Evolutionary conservation across 1,140 invertebrate species (phyloP).

Genomic region (Cotesia glomerata): DNA sequence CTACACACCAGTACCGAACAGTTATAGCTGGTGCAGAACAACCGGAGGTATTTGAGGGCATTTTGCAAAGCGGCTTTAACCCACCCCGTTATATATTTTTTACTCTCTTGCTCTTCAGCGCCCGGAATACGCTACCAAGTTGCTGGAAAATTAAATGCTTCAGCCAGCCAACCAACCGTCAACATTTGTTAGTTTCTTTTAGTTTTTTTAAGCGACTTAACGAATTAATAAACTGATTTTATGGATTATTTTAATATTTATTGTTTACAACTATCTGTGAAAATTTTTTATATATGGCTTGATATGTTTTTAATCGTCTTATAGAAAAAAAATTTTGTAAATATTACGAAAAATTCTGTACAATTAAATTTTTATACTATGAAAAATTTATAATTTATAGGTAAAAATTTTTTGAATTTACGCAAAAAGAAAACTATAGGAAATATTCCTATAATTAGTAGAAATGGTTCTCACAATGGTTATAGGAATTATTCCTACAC

Average conservation of each 20-base stretch:
- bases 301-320: not conserved
- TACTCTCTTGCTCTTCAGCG: not conserved
- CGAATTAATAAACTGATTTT: conserved; percentile 8
- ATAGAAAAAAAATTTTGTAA: not conserved
- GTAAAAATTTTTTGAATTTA: too few species aligned
- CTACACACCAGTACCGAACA: not conserved
- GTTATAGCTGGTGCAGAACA: not conserved
- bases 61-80: conserved; percentile 16
- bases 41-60: conserved; percentile 13
- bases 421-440: too few species aligned
- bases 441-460: too few species aligned
- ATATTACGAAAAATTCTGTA: too few species aligned
- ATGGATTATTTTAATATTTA: not conserved
- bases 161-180: not conserved
- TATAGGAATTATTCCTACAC: too few species aligned
- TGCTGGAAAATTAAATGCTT: conserved; percentile 8
- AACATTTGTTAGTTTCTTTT: not conserved
- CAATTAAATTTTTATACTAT: too few species aligned
- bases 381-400: too few species aligned
- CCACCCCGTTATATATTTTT: not conserved
- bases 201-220: not conserved
- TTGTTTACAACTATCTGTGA: too few species aligned
- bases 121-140: not conserved
- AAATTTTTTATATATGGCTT: not conserved
- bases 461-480: too few species aligned